These are phyloP conservation scores for Colinus virginianus DNA, from an alignment of 2,113 vertebrate species.

Conservation along the genomic window DNA sequence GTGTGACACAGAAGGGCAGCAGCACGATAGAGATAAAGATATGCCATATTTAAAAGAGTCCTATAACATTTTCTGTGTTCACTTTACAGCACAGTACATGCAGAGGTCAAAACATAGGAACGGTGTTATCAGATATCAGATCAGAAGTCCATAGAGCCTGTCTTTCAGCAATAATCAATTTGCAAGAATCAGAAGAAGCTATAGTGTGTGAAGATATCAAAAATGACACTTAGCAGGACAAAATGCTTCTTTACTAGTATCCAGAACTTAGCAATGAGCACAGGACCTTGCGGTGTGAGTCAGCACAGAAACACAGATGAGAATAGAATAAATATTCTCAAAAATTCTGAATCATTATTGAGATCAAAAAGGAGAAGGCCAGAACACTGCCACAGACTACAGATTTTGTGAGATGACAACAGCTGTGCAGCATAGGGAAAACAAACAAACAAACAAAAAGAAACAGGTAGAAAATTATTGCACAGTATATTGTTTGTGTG, in stretches of 20 bases:
- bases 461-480: not conserved
- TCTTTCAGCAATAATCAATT: not conserved
- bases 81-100: not conserved
- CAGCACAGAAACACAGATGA: not conserved
- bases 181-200: not conserved
- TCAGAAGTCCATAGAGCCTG: not conserved
- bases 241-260: not conserved
- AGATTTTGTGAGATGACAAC: not conserved
- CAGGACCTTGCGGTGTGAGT: not conserved
- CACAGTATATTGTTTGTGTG: rapidly evolving
- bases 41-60: slow-evolving; percentile 24
- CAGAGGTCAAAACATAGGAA: not conserved
- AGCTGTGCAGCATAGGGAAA: rapidly evolving
- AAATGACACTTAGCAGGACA: not conserved
- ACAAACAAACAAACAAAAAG: rapidly evolving
- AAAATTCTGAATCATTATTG: rapidly evolving
- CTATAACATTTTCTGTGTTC: not conserved
- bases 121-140: not conserved
- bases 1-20: slow-evolving; percentile 76
- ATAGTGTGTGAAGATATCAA: not conserved
- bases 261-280: too few species aligned
- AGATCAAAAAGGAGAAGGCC: not conserved
- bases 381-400: not conserved
- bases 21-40: slow-evolving; percentile 72
- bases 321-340: not conserved